Conservation (phyloP, 2,888 invertebrate species). For the Rhamphomyia laevipes region DNA sequence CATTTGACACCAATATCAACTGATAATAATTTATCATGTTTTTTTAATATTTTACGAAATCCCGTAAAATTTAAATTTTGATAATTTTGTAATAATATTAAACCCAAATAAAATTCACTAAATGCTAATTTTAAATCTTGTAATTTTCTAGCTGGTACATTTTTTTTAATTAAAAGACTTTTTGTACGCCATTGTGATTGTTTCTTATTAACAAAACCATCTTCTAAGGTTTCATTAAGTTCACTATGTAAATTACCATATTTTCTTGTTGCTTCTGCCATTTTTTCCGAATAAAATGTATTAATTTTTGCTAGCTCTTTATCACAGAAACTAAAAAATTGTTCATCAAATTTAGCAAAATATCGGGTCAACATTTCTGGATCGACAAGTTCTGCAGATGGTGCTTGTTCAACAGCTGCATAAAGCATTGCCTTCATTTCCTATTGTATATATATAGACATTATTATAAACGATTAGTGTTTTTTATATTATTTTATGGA, state of each 20-base stretch:
- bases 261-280: constrained; percentile 77
- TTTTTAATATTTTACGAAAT: constrained; percentile 81
- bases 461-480: too few species aligned
- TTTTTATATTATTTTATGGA: too few species aligned
- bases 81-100: constrained; percentile 78
- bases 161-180: constrained; percentile 35
- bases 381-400: constrained; percentile 62
- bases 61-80: constrained; percentile 82
- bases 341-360: constrained; percentile 70
- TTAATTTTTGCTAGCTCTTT: constrained; percentile 79
- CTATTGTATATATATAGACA: constrained; percentile 33
- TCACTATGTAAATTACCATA: constrained; percentile 63
- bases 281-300: constrained; percentile 79
- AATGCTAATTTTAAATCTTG: constrained; percentile 80
- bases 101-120: constrained; percentile 78
- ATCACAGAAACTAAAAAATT: constrained; percentile 74
- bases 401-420: constrained; percentile 63
- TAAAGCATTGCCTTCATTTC: constrained; percentile 78
- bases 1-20: constrained; percentile 65
- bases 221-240: constrained; percentile 42
- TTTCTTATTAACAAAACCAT: constrained; percentile 33
- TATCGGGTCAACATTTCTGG: constrained; percentile 57
- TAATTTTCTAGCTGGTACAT: constrained; percentile 52
- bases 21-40: constrained; percentile 69
- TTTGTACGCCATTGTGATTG: constrained; percentile 34